Base-by-base conservation (phyloP, 2,888 invertebrate species). In the Axea sp. region DNA sequence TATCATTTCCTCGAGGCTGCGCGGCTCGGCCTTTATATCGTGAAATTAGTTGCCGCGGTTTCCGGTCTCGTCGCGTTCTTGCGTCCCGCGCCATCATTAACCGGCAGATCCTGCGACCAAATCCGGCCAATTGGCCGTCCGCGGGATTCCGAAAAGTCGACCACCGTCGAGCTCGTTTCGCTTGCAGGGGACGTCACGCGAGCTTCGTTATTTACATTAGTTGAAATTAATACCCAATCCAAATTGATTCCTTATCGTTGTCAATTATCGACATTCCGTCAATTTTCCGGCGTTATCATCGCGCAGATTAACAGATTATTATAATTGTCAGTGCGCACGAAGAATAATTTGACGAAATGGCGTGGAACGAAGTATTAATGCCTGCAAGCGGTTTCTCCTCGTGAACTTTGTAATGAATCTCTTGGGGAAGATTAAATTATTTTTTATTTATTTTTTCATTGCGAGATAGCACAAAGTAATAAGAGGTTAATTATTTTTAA, bases 31-130 rank as follows among this genome's bases (percentile, higher is more conserved):
- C 83, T 83, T 83, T 83, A 79, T 81, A 80, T 81, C 77, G 77
- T 79, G 71, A 79, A 82, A 83, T 83, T 82, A 83, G 82, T 82
- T 81, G 83, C 76, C 78, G 80, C 79, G 82, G 83, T 84, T 84
- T 84, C 84, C 84, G 84, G 84, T 82, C 78, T 75, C 73, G 67
- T 75, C 76, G 76, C 76, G 76, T 78, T 78, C 62, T 76, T 65
- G 64, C 74, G 71, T 74, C 65, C 53, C 69, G 62, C 73, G 73
- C 73, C 80, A 73, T 83, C 81, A 83, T 84, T 83, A 83, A 76
- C 76, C 64, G 45, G 55, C 74, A 41, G 74, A 57, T 69, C 53
- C 60, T 51, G 67, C 45, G 49, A 76, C 57, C 49, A 57, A 71
- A 75, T 67, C 74, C 65, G 47, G 55, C 64, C 68, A 64, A 64